These are phyloP conservation scores for Pseudonaja textilis DNA, from an alignment of 2,113 vertebrate species.

Conservation along the genomic window DNA sequence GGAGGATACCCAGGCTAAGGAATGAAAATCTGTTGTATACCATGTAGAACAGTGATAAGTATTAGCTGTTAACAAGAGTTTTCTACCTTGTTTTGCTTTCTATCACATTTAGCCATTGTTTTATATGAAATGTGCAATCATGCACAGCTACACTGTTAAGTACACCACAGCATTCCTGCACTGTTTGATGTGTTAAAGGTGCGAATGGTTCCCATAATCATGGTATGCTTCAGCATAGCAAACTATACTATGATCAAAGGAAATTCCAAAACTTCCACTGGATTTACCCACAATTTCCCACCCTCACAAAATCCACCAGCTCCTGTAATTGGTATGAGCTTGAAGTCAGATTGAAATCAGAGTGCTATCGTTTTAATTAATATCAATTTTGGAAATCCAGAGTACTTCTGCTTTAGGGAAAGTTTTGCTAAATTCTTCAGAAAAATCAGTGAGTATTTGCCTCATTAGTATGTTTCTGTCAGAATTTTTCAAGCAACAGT, in stretches of 20 bases:
- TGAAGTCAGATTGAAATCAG: slow-evolving; percentile 18
- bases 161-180: not conserved
- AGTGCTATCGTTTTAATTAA: not conserved
- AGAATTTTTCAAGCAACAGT: slow-evolving; percentile 49
- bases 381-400: slow-evolving; percentile 8
- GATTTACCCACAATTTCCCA: not conserved
- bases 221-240: not conserved
- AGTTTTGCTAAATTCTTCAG: slow-evolving; percentile 19
- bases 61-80: not conserved
- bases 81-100: not conserved
- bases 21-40: not conserved
- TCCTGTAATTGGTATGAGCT: slow-evolving; percentile 6
- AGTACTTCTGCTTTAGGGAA: not conserved
- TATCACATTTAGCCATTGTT: not conserved
- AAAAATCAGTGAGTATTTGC: slow-evolving; percentile 30
- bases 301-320: not conserved
- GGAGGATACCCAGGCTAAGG: not conserved
- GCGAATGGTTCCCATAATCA: not conserved
- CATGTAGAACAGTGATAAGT: not conserved
- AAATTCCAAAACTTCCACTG: not conserved
- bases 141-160: not conserved
- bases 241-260: not conserved
- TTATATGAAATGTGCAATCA: not conserved
- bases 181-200: not conserved
- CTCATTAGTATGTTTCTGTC: slow-evolving; percentile 40